Evolutionary conservation across 2,888 invertebrate species (phyloP).

Genomic region (Eupithecia insigniata): DNA sequence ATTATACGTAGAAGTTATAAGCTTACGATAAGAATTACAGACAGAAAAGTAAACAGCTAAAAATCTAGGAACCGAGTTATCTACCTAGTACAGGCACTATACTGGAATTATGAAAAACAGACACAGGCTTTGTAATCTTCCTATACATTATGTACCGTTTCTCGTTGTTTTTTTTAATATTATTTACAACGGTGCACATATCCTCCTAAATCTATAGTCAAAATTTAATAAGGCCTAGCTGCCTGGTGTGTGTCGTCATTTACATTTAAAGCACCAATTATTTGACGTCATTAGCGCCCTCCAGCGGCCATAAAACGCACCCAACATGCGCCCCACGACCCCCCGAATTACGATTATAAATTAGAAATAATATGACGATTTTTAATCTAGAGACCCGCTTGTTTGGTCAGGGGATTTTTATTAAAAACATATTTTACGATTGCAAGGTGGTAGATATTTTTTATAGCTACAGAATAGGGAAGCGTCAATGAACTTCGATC

Average conservation of each 20-base stretch:
- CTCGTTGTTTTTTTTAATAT: conserved; percentile 26
- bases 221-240: conserved; percentile 77
- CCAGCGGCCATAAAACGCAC: conserved; percentile 81
- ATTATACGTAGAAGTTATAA: neutral
- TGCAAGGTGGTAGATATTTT: neutral
- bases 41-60: neutral
- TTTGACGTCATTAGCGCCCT: conserved; percentile 83
- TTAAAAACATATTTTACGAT: conserved; percentile 17
- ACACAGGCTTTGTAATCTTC: neutral
- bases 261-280: conserved; percentile 84
- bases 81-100: neutral
- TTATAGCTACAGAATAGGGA: neutral
- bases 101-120: neutral
- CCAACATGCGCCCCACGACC: conserved; percentile 67
- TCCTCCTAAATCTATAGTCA: conserved; percentile 56
- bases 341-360: conserved; percentile 74
- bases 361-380: conserved; percentile 75
- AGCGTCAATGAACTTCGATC: neutral
- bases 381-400: conserved; percentile 66
- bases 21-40: neutral
- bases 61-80: neutral
- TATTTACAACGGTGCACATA: conserved; percentile 34
- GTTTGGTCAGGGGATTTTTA: conserved; percentile 17
- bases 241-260: conserved; percentile 78
- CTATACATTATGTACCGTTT: too few species aligned